Evolutionary conservation across 1,140 invertebrate species (phyloP), one percentile per base, ranked within the genome.

Genomic region (Spodoptera frugiperda): DNA sequence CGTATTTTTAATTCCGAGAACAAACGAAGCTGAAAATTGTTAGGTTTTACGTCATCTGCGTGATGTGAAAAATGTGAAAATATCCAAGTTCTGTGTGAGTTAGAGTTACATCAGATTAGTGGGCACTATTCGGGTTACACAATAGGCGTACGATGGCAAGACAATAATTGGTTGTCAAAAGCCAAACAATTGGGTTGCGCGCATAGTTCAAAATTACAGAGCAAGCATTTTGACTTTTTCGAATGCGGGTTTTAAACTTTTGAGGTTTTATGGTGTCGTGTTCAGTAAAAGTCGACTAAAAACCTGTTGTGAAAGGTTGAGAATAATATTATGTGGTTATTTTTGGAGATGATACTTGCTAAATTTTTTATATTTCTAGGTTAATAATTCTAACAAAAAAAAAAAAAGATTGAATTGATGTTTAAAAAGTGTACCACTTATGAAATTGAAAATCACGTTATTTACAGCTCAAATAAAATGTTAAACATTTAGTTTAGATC

Each of bases 81-180:
- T 51, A 54, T 75, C 61, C 78, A 82, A 55, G 78, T 65, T 67
- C 76, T 78, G 75, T 77, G 61, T 59, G 71, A 78, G 77, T 82
- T 79, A 74, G 57, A 25, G 54, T 79, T 78, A 67, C 73, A 80
- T 80, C 76, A 80, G 81, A 78, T 82, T 80, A 80, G 53, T 78
- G 19, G 67, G 25, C 73, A 73, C 76, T 68, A 79, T 82, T 82
- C 78, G 70, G 10, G 49, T 9, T 46, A 30, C 46, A 82, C 81
- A 80, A 82, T 78, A 57, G 77, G 59, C 55, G 33, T 73, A 25
- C 59, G 48, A 59, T 78, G 78, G 80, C 76, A 78, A 78, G 77
- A 77, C 76, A 68, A 76, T 82, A 80, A 82, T 80, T 82, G 78
- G 78, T 78, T 80, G 78, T 82, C 78, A 82, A 78, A 30, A 80